Evolutionary conservation across 2,888 invertebrate genomes (phyloP), one percentile per base, ranked within the genome.

Genomic region (Malthinus seriepunctatus): DNA sequence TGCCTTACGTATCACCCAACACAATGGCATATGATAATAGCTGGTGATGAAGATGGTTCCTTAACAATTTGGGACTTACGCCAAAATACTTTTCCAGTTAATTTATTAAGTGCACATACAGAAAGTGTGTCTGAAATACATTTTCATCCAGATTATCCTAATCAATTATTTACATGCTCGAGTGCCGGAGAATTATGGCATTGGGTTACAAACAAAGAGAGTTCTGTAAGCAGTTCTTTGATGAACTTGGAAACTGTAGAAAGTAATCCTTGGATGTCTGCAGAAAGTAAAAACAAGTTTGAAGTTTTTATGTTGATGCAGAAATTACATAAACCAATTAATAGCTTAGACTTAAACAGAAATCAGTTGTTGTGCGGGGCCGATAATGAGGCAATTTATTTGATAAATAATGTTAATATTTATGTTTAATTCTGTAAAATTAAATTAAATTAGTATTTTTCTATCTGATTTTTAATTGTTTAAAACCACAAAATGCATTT

Each of bases 61-160:
- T 78, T 96, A 31, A 91, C 93, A 0, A 87, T 95, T 1, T 96
- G 95, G 95, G 96, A 96, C 78, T 79, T 96, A 63, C 83, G 95
- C 15, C 88, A 93, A 70, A 89, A 91, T 56, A 86, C 87, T 2
- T 91, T 87, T 73, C 95, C 95, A 0, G 87, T 92, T 8, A 91
- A 93, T 0, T 82, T 92, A 63, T 80, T 95, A 1, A 90, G 87
- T 55, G 94, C 93, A 45, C 91, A 92, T 74, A 80, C 84, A 1
- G 85, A 86, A 47, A 82, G 87, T 64, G 89, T 95, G 11, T 88
- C 87, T n/a, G 95, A 95, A 78, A 87, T 95, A 67, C 85, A 88
- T 55, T 96, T 95, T 72, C 95, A 96, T 78, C 91, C 89, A 0
- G 87, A 89, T 57, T 86, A 91, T 69, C 93, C 95, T 0, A 88